Evolutionary conservation across 2,797 vertebrate genomes (phyloP).

Genomic region (Esox lucius): DNA sequence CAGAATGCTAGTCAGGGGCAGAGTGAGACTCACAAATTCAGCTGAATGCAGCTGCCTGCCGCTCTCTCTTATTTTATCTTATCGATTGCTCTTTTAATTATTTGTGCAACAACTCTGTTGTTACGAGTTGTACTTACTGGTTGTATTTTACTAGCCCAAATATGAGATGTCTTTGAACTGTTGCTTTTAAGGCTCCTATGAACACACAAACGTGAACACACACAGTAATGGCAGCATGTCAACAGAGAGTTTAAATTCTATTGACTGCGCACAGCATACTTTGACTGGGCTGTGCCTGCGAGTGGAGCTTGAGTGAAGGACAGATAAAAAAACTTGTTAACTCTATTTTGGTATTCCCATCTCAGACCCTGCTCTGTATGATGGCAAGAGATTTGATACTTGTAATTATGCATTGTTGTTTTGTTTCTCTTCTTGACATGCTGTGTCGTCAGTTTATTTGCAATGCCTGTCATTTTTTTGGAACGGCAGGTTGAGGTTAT

Average conservation of each 20-base stretch:
- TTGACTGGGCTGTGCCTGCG: background rate
- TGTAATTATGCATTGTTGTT: background rate
- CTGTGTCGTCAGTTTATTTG: background rate
- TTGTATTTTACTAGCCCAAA: background rate
- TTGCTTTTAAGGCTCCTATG: background rate
- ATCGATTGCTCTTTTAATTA: slow-evolving; percentile 7
- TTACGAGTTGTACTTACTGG: slow-evolving; percentile 14
- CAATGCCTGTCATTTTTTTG: background rate
- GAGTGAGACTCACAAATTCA: background rate
- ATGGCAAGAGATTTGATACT: background rate
- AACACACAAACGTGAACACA: background rate
- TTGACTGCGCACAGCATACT: background rate
- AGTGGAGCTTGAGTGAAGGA: background rate
- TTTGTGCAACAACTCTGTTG: slow-evolving; percentile 1
- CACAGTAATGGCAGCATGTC: background rate
- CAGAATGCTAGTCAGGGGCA: background rate
- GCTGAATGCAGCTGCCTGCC: background rate
- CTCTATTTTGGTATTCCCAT: background rate
- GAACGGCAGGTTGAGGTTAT: background rate
- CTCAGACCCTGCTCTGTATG: background rate
- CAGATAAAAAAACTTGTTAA: background rate
- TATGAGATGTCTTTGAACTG: background rate
- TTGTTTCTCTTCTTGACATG: background rate
- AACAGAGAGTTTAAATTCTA: background rate
- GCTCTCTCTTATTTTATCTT: slow-evolving; percentile 3